Conservation (phyloP, 2,888 invertebrate genomes). For the Diplolepis rosae region DNA sequence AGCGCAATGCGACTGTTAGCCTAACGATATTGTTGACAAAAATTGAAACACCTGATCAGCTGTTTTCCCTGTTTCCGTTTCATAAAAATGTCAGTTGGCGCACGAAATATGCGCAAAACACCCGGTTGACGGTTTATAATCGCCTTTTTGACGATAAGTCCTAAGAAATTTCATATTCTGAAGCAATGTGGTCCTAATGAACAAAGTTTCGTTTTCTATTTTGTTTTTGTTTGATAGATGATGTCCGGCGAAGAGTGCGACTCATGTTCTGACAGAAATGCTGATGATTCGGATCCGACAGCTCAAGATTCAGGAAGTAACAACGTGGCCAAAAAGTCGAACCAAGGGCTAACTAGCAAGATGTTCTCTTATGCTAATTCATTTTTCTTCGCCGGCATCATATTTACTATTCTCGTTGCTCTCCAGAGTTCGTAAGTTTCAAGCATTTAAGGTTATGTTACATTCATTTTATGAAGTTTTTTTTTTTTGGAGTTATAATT, state of each 20-base stretch:
- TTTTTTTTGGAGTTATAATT: constrained; percentile 30
- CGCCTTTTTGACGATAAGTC: constrained; percentile 39
- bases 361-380: constrained; percentile 81
- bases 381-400: constrained; percentile 79
- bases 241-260: constrained; percentile 65
- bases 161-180: background rate
- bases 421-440: constrained; percentile 82
- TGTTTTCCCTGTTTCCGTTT: background rate
- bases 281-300: constrained; percentile 57
- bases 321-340: constrained; percentile 64
- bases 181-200: constrained; percentile 48
- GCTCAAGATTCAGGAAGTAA: constrained; percentile 56
- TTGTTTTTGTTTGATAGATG: constrained; percentile 54
- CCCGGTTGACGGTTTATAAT: constrained; percentile 53
- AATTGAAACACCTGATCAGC: background rate
- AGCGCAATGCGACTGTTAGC: too few species aligned
- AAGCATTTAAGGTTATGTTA: constrained; percentile 47
- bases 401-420: constrained; percentile 82
- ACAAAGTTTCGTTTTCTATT: constrained; percentile 34
- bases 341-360: constrained; percentile 64
- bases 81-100: background rate
- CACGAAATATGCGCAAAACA: background rate
- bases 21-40: too few species aligned
- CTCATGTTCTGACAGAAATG: constrained; percentile 63
- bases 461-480: background rate